A percentile compares a stretch with the other conserved stretches of the same genome.
These are phyloP conservation scores for Trichopoda pennipes DNA, from an alignment of 2,888 invertebrate genomes.

Conservation along the genomic window DNA sequence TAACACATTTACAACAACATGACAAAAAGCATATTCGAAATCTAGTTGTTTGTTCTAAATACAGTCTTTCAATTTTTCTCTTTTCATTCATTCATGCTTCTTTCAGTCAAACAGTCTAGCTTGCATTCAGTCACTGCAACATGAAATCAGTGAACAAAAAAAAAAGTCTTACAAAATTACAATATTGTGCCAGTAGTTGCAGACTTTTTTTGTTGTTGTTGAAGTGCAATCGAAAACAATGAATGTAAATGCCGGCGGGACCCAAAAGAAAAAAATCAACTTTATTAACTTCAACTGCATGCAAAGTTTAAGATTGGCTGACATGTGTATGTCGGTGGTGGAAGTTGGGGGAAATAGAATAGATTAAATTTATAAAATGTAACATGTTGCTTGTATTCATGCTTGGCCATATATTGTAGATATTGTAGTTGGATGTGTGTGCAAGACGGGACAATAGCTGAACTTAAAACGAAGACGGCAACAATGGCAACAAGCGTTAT, in stretches of 20 bases:
- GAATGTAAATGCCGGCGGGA: slow-evolving; percentile 37
- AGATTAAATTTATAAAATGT: slow-evolving; percentile 27
- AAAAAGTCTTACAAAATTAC: slow-evolving; percentile 28
- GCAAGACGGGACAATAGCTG: slow-evolving; percentile 6
- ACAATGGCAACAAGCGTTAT: slow-evolving; percentile 23
- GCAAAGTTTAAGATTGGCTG: slow-evolving; percentile 15
- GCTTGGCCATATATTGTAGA: slow-evolving; percentile 3
- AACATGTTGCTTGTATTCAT: slow-evolving; percentile 14
- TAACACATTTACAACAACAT: slow-evolving; percentile 26
- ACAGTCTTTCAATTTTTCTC: slow-evolving; percentile 12
- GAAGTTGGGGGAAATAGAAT: slow-evolving; percentile 17
- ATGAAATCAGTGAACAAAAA: background rate
- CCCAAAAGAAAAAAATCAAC: slow-evolving; percentile 20
- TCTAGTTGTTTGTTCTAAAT: slow-evolving; percentile 41
- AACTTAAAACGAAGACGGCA: background rate
- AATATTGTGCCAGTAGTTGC: slow-evolving; percentile 32
- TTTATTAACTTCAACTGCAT: slow-evolving; percentile 28
- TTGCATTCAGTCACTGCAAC: background rate
- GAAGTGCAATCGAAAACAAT: slow-evolving; percentile 29
- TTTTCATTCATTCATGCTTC: slow-evolving; percentile 10
- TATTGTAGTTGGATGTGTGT: slow-evolving; percentile 5
- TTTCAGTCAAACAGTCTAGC: background rate
- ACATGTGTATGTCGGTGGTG: slow-evolving; percentile 30
- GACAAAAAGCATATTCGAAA: slow-evolving; percentile 28
- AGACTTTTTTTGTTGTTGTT: slow-evolving; percentile 12